Evolutionary conservation across 2,797 vertebrate species (phyloP).

Genomic region (Hypotaenidia philippensis): DNA sequence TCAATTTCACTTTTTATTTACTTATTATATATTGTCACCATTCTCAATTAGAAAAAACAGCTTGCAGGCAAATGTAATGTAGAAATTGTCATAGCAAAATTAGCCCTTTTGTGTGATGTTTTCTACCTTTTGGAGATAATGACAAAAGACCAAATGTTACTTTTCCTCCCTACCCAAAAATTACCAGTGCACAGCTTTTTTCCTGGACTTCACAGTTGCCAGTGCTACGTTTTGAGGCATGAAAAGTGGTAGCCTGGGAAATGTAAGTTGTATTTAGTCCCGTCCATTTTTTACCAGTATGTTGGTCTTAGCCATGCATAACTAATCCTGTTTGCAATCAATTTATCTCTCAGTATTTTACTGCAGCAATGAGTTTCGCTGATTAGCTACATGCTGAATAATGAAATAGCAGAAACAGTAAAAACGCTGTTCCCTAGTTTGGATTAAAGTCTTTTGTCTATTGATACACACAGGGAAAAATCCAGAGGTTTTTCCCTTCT

Average conservation of each 20-base stretch:
- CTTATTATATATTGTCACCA: constrained; percentile 37
- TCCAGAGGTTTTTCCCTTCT: neutral
- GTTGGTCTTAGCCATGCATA: neutral
- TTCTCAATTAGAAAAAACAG: constrained; percentile 38
- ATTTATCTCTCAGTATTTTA: constrained; percentile 45
- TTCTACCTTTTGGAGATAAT: neutral
- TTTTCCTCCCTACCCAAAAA: neutral
- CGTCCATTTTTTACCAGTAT: neutral
- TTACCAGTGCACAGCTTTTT: neutral
- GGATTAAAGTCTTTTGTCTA: neutral
- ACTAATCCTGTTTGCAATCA: constrained; percentile 44
- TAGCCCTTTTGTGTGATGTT: neutral
- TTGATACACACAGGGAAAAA: neutral
- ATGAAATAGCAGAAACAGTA: neutral
- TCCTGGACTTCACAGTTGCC: neutral
- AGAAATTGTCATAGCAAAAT: constrained; percentile 4
- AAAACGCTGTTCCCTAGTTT: neutral
- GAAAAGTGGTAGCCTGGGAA: neutral
- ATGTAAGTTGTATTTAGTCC: neutral
- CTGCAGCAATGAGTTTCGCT: constrained; percentile 50
- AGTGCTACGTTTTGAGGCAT: neutral
- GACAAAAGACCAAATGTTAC: neutral
- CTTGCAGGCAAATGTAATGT: neutral
- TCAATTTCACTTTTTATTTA: constrained; percentile 43
- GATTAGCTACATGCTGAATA: constrained; percentile 45